phyloP scores from a whole-genome alignment of 2,797 vertebrate genomes.

The Falco berigora region DNA sequence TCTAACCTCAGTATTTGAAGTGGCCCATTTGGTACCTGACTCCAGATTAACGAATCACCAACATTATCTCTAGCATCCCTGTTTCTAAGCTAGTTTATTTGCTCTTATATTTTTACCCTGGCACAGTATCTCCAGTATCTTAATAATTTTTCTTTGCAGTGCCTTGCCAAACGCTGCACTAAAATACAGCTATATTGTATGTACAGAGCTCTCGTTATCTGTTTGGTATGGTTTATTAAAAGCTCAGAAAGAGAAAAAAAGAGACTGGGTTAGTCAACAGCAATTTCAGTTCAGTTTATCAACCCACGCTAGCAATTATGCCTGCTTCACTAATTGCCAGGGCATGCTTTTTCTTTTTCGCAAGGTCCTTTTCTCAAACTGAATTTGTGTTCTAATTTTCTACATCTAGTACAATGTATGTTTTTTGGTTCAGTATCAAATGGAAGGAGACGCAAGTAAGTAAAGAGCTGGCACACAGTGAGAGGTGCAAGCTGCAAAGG shows the following conservation, averaged over 20 bases:
- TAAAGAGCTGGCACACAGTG: neutral
- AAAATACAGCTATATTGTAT: neutral
- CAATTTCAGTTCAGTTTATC: neutral
- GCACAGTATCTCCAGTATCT: neutral
- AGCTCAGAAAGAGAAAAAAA: neutral
- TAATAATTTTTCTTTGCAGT: constrained; percentile 20
- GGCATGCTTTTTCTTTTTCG: constrained; percentile 4
- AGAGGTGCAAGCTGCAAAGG: neutral
- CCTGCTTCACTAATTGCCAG: constrained; percentile 10
- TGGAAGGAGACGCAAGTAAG: neutral
- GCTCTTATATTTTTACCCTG: neutral
- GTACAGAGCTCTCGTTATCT: neutral
- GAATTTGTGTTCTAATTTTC: neutral
- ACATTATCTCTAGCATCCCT: neutral
- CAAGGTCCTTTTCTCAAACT: neutral
- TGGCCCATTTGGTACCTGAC: neutral
- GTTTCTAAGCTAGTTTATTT: neutral
- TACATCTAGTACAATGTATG: neutral
- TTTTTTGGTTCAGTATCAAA: neutral
- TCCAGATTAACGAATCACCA: neutral
- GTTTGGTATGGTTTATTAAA: constrained; percentile 1
- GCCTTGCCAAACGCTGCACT: neutral
- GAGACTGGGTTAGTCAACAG: neutral
- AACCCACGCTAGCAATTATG: constrained; percentile 23
- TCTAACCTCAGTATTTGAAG: neutral